A percentile compares a stretch with the other conserved stretches of the same genome.
Conservation (phyloP, 2,113 vertebrate species). For the Antennarius striatus region DNA sequence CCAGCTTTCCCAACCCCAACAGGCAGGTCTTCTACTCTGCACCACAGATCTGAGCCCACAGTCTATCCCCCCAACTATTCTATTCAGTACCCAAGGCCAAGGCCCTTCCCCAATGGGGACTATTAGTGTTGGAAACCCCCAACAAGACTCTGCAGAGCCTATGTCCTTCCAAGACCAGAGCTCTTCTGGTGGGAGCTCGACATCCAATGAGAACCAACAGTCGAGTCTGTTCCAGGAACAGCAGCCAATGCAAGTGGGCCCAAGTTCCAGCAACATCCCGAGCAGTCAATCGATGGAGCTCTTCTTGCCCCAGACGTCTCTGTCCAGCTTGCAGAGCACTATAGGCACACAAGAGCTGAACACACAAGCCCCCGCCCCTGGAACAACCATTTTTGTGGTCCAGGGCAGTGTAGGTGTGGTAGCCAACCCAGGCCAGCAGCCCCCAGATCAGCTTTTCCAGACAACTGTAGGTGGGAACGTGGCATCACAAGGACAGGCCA, state of each 20-base stretch:
- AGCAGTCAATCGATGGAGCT: conserved; percentile 88
- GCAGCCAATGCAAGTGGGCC: conserved; percentile 93
- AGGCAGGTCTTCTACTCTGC: conserved; percentile 87
- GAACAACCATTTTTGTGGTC: conserved; percentile 86
- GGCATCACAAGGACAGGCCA: conserved; percentile 86
- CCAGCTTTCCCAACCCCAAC: conserved; percentile 73
- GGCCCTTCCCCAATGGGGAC: conserved; percentile 69
- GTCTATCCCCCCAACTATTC: conserved; percentile 83
- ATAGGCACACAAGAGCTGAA: conserved; percentile 88
- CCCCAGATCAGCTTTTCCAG: conserved; percentile 86
- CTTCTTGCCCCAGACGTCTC: conserved; percentile 91
- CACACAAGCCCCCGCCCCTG: conserved; percentile 77
- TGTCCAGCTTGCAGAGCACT: conserved; percentile 88
- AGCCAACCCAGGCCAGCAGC: conserved; percentile 83
- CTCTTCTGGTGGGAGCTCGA: conserved; percentile 79
- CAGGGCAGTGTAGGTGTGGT: conserved; percentile 87
- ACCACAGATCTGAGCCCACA: conserved; percentile 86
- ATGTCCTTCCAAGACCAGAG: conserved; percentile 96
- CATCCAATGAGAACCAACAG: conserved; percentile 80
- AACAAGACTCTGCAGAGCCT: conserved; percentile 86
- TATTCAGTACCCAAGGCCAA: conserved; percentile 79
- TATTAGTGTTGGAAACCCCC: conserved; percentile 78
- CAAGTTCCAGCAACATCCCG: conserved; percentile 79
- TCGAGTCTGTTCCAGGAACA: conserved; percentile 90
- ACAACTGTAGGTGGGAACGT: conserved; percentile 84